phyloP scores from a whole-genome alignment of 1,140 invertebrate species.

The Aphis craccivora region DNA sequence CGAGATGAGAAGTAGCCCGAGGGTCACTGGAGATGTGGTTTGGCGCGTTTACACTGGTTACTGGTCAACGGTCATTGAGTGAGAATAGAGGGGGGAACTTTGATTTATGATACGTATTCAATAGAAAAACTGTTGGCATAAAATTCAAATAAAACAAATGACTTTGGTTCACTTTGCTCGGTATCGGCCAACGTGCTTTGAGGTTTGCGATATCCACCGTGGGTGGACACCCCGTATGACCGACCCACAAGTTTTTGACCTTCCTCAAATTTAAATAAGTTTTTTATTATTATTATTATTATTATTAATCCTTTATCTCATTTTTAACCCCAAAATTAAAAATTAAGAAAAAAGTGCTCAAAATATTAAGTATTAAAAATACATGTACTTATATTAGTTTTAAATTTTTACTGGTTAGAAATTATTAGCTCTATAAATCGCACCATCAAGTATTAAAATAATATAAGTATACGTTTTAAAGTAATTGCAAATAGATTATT shows the following conservation, averaged over 20 bases:
- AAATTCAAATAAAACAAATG: conserved; percentile 42
- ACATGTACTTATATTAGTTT: not conserved
- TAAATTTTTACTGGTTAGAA: not conserved
- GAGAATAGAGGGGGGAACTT: not conserved
- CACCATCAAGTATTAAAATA: not conserved
- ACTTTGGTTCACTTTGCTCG: not conserved
- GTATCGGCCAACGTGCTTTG: not conserved
- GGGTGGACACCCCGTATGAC: not conserved
- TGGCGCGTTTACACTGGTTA: not conserved
- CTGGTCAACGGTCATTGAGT: not conserved
- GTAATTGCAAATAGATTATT: not conserved
- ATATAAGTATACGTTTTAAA: too few species aligned
- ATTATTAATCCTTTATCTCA: not conserved
- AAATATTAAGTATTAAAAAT: not conserved
- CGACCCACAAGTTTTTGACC: not conserved
- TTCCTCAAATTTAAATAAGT: conserved; percentile 1
- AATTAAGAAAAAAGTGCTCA: not conserved
- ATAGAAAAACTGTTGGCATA: conserved; percentile 18
- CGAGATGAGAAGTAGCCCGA: not conserved
- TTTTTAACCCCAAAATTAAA: not conserved
- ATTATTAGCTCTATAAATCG: not conserved
- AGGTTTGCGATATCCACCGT: not conserved
- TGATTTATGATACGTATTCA: conserved; percentile 33
- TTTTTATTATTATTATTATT: too few species aligned
- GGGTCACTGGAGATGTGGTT: conserved; percentile 16